Base-by-base conservation (phyloP, 2,113 vertebrate genomes). In the Apeltes quadracus region DNA sequence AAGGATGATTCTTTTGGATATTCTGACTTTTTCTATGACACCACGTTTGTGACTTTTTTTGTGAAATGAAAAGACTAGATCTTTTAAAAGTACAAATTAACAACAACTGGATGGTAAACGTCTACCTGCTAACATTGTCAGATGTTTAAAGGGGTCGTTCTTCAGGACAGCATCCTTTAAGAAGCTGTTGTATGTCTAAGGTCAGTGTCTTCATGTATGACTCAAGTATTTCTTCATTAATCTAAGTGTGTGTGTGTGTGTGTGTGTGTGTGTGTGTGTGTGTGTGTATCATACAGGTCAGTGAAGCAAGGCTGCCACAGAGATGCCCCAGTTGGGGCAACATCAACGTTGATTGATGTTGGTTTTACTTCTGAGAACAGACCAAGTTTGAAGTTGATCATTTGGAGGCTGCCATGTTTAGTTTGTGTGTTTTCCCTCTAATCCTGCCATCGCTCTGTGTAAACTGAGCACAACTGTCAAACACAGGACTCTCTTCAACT, bases 391-490 rank as follows among this genome's bases (percentile, higher is more conserved):
- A 79, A 84, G 77, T 72, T 64, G 76, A 64, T 83, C 72, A 69
- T 32, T n/a, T 46, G 54, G 61, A 43, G 75, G 72, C 61, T 39
- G 72, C 62, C 4, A 55, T 72, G 68, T 72, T 77, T 69, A 69
- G 62, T 77, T 81, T 80, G 66, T 84, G 53, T 83, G 2, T 80
- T 79, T 80, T 57, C 48, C 48, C 59, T 84, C 77, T 79, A 85
- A 82, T 90, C 78, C 76, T 29, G 39, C 62, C 36, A 25, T 84
- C 77, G 77, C 77, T 75, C 66, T 32, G 77, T 70, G 86, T 75
- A 50, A 83, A 83, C 81, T 84, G 77, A 76, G 81, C 69, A 69
- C 20, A 44, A 71, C 77, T 76, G 87, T 86, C 83, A 82, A 83
- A 80, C 50, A 48, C 32, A 71, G 72, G 69, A 73, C 72, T 69